Base-by-base conservation (phyloP, 1,140 invertebrate genomes). In the Zaprionus taronus region DNA sequence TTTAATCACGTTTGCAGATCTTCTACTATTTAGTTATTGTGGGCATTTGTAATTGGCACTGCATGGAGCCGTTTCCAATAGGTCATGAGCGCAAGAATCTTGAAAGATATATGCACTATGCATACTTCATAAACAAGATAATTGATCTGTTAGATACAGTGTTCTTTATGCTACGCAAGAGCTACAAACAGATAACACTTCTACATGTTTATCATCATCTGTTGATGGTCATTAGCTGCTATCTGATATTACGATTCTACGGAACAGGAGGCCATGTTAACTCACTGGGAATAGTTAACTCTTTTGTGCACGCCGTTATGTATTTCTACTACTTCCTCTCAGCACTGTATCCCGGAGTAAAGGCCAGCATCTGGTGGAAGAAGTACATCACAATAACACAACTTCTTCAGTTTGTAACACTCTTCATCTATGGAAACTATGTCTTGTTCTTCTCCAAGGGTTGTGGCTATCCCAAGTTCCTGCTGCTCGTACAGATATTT, bases 161-260 rank as follows among this genome's bases (percentile, higher is more conserved):
- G 44, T 98, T 98, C 93, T 98, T 98, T 92, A 94, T 98, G 11
- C 93, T 98, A 14, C 94, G 96, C n/a, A 98, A 98, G 92, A 98
- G 98, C 84, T 94, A 96, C 60, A 95, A 95, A 61, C 97, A 98
- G 90, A 93, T 98, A 20, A 95, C 95, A 14, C 97, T 98, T 83
- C 94, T 98, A 1, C 97, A 98, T 80, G 95, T 98, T 0, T 97
- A 97, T 91, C 97, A 98, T 91, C 97, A 98, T 91, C 93, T 95
- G 11, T 95, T 83, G 28, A 82, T 87, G 72, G 51, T 55, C 0
- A 0, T 55, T 0, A 63, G 31, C 0, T 72, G 71, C 7, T 91
- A 76, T 41, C 0, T 51, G 22, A 1, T 77, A 0, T 73, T 73
- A 26, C 72, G 89, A 1, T 67, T 70, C 20, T 76, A 85, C 24